Conservation (phyloP, 1,140 invertebrate species). For the Orchestia grillus region DNA sequence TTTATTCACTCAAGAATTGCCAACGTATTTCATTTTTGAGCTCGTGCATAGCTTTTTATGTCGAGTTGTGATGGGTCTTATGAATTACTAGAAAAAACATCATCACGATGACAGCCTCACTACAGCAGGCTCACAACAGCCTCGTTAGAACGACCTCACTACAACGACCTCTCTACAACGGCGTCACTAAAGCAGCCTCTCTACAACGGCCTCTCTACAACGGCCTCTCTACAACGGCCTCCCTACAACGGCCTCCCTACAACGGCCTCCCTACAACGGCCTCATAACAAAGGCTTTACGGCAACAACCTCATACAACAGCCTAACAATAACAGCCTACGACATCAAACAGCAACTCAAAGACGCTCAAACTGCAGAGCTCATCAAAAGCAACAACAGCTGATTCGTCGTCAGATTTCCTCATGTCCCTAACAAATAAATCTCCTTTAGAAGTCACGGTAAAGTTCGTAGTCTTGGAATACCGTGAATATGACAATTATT, state of each 20-base stretch:
- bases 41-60: not conserved
- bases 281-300: not conserved
- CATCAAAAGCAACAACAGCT: no score
- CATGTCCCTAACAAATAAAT: not conserved
- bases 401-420: not conserved
- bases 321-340: not conserved
- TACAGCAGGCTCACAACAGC: no score
- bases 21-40: not conserved
- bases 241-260: no score
- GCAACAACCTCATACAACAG: not conserved
- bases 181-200: no score
- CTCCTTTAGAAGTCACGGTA: not conserved
- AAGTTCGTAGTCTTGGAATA: not conserved
- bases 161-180: no score
- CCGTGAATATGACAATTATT: not conserved
- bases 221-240: no score
- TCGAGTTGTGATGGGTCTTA: not conserved
- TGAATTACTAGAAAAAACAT: not conserved
- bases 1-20: not conserved
- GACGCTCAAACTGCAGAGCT: no score
- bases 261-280: not conserved
- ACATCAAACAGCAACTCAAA: not conserved
- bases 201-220: no score
- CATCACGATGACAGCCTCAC: no score
- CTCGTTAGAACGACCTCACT: no score